Evolutionary conservation across 1,140 invertebrate genomes (phyloP).

Genomic region (Stegodyphus mimosarum): DNA sequence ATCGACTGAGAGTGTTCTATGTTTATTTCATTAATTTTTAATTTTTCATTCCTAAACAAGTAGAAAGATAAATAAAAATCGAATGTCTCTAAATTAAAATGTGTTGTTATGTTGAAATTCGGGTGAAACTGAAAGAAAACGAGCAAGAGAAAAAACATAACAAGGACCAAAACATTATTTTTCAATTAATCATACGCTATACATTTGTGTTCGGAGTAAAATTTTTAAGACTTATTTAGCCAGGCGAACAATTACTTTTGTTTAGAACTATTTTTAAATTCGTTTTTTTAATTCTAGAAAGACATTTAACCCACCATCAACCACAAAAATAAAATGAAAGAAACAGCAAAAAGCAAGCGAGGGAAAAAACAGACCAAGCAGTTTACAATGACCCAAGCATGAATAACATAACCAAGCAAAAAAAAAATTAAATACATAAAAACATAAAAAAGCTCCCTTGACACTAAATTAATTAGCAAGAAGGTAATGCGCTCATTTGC

Average conservation of each 20-base stretch:
- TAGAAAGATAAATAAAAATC: no score
- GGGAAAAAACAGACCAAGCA: not conserved
- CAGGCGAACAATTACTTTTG: constrained; percentile 55
- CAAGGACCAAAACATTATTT: constrained; percentile 31
- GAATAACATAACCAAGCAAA: not conserved
- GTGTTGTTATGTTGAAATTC: no score
- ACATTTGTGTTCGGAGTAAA: not conserved
- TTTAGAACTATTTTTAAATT: constrained; percentile 18
- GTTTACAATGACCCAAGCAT: constrained; percentile 1
- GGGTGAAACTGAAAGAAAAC: not conserved
- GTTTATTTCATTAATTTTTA: no score
- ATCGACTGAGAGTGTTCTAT: no score
- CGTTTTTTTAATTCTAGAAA: constrained; percentile 1
- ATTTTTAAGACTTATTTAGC: not conserved
- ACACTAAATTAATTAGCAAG: constrained; percentile 59
- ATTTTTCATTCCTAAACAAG: no score
- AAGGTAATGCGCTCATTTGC: constrained; percentile 51
- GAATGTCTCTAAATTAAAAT: no score
- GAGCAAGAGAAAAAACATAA: constrained; percentile 5
- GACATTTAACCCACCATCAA: constrained; percentile 40
- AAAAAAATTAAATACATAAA: not conserved
- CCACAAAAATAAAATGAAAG: constrained; percentile 32
- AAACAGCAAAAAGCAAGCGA: constrained; percentile 3
- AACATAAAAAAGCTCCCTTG: constrained; percentile 11
- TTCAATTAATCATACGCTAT: constrained; percentile 42